Conservation (phyloP, 2,797 vertebrate genomes). For the Myotis vivesi region DNA sequence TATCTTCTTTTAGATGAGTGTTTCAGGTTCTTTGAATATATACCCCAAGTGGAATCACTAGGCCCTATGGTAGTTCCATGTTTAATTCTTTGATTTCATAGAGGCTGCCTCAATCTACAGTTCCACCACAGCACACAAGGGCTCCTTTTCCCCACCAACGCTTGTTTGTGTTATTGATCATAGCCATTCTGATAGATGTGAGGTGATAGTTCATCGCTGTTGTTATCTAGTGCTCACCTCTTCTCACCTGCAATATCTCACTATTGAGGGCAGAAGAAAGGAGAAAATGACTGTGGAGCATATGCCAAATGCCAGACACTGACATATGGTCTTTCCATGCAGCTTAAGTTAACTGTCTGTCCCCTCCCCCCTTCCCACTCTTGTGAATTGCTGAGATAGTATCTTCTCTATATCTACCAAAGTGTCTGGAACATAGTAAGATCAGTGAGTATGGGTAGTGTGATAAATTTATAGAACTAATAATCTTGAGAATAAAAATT, state of each 20-base stretch:
- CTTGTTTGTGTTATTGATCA: not conserved
- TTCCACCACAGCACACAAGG: not conserved
- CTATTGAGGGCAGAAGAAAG: too few species aligned
- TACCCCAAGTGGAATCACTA: not conserved
- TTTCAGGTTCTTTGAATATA: not conserved
- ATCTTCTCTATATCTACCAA: not conserved
- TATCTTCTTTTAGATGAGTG: not conserved
- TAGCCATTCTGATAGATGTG: not conserved
- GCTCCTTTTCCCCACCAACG: not conserved
- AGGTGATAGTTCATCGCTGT: not conserved
- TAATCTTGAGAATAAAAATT: not conserved
- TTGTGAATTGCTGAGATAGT: not conserved
- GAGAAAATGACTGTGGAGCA: accelerated
- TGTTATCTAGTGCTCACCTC: not conserved
- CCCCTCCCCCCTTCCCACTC: accelerated
- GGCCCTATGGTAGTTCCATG: not conserved
- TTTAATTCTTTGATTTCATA: not conserved
- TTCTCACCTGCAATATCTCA: not conserved
- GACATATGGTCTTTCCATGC: accelerated
- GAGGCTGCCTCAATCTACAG: not conserved
- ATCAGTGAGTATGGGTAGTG: not conserved
- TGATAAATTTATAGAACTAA: not conserved
- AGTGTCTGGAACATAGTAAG: not conserved
- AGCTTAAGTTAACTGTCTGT: not conserved
- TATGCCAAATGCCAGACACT: accelerated